Conservation (phyloP, 2,113 vertebrate species). For the Astur gentilis region DNA sequence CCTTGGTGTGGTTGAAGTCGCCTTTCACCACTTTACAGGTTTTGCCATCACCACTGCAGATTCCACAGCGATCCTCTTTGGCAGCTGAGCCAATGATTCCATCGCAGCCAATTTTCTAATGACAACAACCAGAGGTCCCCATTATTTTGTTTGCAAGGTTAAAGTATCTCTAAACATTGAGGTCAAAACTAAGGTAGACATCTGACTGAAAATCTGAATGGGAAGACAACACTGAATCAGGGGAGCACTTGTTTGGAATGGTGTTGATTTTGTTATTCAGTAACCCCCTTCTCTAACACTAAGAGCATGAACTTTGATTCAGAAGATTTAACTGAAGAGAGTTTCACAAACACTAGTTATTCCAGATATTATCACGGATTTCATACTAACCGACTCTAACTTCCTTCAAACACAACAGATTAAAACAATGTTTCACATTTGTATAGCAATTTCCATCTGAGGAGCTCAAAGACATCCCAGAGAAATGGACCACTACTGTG, state of each 20-base stretch:
- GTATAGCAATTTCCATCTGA: not conserved
- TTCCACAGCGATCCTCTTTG: conserved; percentile 92
- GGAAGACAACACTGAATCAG: not conserved
- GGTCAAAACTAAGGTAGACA: not conserved
- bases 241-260: not conserved
- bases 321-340: not conserved
- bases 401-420: not conserved
- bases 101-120: conserved; percentile 93
- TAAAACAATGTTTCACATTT: not conserved
- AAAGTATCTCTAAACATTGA: conserved; percentile 1
- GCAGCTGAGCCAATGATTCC: conserved; percentile 90
- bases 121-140: conserved; percentile 45
- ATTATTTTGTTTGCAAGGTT: conserved; percentile 41
- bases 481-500: not conserved
- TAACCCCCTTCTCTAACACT: not conserved
- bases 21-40: conserved; percentile 94
- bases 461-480: not conserved
- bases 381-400: not conserved
- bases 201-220: not conserved
- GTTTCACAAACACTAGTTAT: not conserved
- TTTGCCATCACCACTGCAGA: conserved; percentile 91
- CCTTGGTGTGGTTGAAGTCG: conserved; percentile 93
- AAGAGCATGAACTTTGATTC: not conserved
- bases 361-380: not conserved
- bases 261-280: not conserved